phyloP scores from a whole-genome alignment of 2,888 invertebrate species.

The Podotricha telesiphe region DNA sequence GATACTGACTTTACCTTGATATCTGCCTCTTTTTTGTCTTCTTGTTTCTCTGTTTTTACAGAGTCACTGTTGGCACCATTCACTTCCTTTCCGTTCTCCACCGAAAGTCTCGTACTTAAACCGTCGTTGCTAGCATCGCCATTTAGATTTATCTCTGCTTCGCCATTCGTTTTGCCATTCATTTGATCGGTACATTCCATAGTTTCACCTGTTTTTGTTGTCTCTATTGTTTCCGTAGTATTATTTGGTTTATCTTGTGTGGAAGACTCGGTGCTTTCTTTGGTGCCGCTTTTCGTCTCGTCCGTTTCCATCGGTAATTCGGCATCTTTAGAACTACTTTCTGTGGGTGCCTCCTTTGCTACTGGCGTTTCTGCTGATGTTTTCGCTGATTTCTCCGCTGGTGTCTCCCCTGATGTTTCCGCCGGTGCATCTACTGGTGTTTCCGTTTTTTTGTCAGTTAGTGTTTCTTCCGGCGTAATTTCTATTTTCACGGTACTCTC shows the following conservation, averaged over 20 bases:
- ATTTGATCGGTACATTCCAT: slow-evolving; percentile 56
- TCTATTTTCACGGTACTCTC: slow-evolving; percentile 33
- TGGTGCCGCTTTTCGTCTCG: slow-evolving; percentile 36
- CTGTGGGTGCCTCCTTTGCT: slow-evolving; percentile 27
- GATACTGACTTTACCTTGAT: slow-evolving; percentile 84
- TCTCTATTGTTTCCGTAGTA: slow-evolving; percentile 43
- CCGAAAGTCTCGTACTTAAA: slow-evolving; percentile 66
- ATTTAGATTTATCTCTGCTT: slow-evolving; percentile 57
- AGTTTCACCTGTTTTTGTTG: slow-evolving; percentile 43
- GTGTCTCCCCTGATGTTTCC: slow-evolving; percentile 28
- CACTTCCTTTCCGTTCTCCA: slow-evolving; percentile 64
- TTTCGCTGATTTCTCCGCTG: slow-evolving; percentile 45
- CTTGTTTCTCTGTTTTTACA: slow-evolving; percentile 61
- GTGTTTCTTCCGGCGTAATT: slow-evolving; percentile 43
- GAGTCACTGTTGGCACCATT: slow-evolving; percentile 51
- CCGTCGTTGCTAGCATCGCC: slow-evolving; percentile 66
- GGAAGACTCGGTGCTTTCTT: slow-evolving; percentile 37
- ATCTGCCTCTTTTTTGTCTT: slow-evolving; percentile 72
- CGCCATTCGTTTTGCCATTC: slow-evolving; percentile 72
- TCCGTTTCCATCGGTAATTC: slow-evolving; percentile 48
- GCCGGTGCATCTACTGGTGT: background rate
- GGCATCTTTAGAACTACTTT: slow-evolving; percentile 41
- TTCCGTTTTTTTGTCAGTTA: background rate
- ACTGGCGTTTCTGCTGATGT: slow-evolving; percentile 42
- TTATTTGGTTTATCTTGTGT: slow-evolving; percentile 32